Conservation (phyloP, 2,797 vertebrate genomes). For the Lates japonicus region DNA sequence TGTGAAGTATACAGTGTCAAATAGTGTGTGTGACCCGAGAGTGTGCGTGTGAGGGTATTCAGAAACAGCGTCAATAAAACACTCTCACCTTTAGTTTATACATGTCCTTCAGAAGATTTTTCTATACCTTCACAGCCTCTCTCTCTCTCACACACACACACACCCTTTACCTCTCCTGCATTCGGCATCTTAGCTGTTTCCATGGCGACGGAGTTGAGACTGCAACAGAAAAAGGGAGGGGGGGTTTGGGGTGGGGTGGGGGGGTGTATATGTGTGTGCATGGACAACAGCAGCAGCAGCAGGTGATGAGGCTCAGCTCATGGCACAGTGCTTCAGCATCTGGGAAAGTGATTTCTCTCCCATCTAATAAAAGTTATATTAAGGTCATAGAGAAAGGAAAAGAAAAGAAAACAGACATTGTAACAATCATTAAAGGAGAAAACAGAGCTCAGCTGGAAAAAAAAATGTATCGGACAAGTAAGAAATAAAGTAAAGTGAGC, state of each 20-base stretch:
- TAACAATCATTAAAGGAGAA: slow-evolving; percentile 55
- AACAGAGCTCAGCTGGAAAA: slow-evolving; percentile 10
- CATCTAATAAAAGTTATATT: slow-evolving; percentile 76
- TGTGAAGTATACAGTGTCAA: slow-evolving; percentile 10
- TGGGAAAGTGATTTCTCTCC: slow-evolving; percentile 69
- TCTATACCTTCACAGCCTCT: slow-evolving; percentile 65
- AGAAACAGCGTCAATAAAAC: slow-evolving; percentile 51
- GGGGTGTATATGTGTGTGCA: slow-evolving; percentile 34
- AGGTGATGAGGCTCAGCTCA: slow-evolving; percentile 76
- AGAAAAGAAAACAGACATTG: slow-evolving; percentile 28
- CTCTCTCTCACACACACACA: slow-evolving; percentile 7
- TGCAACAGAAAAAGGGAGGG: slow-evolving; percentile 63
- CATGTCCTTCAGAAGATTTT: slow-evolving; percentile 74
- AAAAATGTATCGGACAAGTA: slow-evolving; percentile 12
- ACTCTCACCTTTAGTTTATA: slow-evolving; percentile 74
- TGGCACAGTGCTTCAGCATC: slow-evolving; percentile 62
- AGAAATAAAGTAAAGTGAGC: slow-evolving; percentile 25
- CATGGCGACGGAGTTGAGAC: slow-evolving; percentile 82
- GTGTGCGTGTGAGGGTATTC: slow-evolving; percentile 20
- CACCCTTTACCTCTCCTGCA: slow-evolving; percentile 56
- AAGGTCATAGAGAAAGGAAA: slow-evolving; percentile 52
- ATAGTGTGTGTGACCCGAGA: background rate
- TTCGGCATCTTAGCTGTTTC: slow-evolving; percentile 87
- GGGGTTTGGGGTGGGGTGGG: slow-evolving; percentile 32
- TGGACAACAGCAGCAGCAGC: slow-evolving; percentile 60